phyloP scores from a whole-genome alignment of 2,888 invertebrate genomes.

The Drosophila testacea region DNA sequence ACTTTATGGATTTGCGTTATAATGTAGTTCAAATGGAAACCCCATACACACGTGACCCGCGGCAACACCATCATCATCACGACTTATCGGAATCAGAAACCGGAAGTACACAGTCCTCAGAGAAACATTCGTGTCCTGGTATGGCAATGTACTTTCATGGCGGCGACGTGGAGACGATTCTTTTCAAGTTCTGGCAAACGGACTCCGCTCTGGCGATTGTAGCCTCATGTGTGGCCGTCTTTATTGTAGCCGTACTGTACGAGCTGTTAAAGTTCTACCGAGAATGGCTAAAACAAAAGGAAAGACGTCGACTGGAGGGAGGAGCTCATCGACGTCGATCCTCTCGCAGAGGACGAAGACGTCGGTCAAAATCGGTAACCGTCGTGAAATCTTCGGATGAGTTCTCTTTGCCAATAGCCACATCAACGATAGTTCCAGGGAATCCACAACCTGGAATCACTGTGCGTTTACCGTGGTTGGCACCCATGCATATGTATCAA shows the following conservation, averaged over 20 bases:
- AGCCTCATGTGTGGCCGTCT: slow-evolving; percentile 54
- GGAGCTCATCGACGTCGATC: slow-evolving; percentile 25
- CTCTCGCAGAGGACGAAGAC: not conserved
- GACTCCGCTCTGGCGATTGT: slow-evolving; percentile 14
- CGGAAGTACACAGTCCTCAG: not conserved
- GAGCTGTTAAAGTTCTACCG: slow-evolving; percentile 63
- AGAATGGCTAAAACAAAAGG: slow-evolving; percentile 40
- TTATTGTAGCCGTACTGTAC: slow-evolving; percentile 58
- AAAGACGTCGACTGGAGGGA: slow-evolving; percentile 34
- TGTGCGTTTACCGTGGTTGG: slow-evolving; percentile 20
- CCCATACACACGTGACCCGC: slow-evolving; percentile 6
- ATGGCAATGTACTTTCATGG: slow-evolving; percentile 52
- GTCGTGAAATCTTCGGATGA: not conserved
- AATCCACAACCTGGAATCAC: not conserved
- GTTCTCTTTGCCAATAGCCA: not conserved
- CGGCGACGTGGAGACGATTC: slow-evolving; percentile 47
- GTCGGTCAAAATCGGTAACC: not conserved
- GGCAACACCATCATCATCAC: slow-evolving; percentile 27
- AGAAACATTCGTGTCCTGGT: not conserved
- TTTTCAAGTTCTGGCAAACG: slow-evolving; percentile 60
- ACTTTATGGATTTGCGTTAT: slow-evolving; percentile 33
- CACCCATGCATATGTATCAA: slow-evolving; percentile 89
- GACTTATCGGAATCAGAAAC: not conserved
- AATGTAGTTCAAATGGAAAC: slow-evolving; percentile 13
- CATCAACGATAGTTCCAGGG: not conserved